Conservation (phyloP, 2,797 vertebrate species). For the Malacoraja senta region DNA sequence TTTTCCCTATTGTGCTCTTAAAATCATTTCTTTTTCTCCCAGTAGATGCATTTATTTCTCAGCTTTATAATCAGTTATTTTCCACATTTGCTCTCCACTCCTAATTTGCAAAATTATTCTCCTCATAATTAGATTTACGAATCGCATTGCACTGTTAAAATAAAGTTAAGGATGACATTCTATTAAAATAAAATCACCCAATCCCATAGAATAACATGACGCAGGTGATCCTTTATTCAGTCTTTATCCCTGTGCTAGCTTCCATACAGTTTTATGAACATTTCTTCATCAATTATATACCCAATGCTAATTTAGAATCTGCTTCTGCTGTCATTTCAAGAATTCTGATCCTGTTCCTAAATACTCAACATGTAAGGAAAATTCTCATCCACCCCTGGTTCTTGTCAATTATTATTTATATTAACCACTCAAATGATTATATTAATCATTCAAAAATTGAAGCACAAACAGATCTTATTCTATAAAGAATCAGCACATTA, state of each 20-base stretch:
- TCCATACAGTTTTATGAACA: too few species aligned
- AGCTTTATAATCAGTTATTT: not conserved
- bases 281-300: not conserved
- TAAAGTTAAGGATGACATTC: not conserved
- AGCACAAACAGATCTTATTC: not conserved
- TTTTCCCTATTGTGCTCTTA: not conserved
- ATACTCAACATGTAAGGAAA: not conserved
- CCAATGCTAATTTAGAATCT: not conserved
- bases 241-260: not conserved
- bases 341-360: not conserved
- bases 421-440: too few species aligned
- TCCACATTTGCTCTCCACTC: not conserved
- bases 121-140: not conserved
- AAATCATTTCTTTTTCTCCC: not conserved
- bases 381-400: not conserved
- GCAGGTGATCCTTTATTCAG: not conserved
- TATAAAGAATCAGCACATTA: too few species aligned
- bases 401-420: not conserved
- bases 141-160: not conserved
- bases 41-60: not conserved
- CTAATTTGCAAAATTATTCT: not conserved
- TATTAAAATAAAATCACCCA: not conserved
- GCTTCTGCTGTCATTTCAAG: not conserved
- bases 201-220: not conserved
- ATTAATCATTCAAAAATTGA: not conserved